A percentile compares a stretch with the other conserved stretches of the same genome.
These are phyloP conservation scores for Branchellion lobata DNA, from an alignment of 2,888 invertebrate genomes.

Conservation along the genomic window DNA sequence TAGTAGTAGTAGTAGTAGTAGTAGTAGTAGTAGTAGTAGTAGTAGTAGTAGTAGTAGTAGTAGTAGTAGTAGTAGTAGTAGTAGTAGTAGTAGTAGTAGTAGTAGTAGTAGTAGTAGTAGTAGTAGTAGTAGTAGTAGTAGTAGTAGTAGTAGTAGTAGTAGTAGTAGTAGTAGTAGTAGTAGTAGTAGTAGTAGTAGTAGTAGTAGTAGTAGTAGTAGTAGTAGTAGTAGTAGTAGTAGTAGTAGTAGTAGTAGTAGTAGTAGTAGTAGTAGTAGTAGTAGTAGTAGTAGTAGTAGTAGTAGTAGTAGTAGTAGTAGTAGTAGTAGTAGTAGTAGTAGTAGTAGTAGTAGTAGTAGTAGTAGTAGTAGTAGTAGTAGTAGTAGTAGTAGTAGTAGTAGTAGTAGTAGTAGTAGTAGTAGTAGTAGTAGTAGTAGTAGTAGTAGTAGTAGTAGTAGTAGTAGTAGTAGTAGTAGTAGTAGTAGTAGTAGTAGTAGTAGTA, in stretches of 20 bases:
- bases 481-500: neutral
- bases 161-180: constrained; percentile 24
- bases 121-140: constrained; percentile 3
- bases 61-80: constrained; percentile 7
- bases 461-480: constrained; percentile 24
- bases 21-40: constrained; percentile 7
- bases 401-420: constrained; percentile 21
- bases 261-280: constrained; percentile 21
- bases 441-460: constrained; percentile 24
- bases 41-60: neutral
- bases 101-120: constrained; percentile 5
- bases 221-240: constrained; percentile 17
- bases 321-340: constrained; percentile 20
- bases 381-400: constrained; percentile 8
- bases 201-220: constrained; percentile 24
- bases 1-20: constrained; percentile 10
- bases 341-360: constrained; percentile 9
- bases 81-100: neutral
- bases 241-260: constrained; percentile 27
- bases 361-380: constrained; percentile 1
- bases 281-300: constrained; percentile 23
- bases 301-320: constrained; percentile 29
- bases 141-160: constrained; percentile 18
- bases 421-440: constrained; percentile 27
- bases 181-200: constrained; percentile 27